These are phyloP conservation scores for Lagopus leucura DNA, from an alignment of 2,113 vertebrate genomes.

Conservation along the genomic window DNA sequence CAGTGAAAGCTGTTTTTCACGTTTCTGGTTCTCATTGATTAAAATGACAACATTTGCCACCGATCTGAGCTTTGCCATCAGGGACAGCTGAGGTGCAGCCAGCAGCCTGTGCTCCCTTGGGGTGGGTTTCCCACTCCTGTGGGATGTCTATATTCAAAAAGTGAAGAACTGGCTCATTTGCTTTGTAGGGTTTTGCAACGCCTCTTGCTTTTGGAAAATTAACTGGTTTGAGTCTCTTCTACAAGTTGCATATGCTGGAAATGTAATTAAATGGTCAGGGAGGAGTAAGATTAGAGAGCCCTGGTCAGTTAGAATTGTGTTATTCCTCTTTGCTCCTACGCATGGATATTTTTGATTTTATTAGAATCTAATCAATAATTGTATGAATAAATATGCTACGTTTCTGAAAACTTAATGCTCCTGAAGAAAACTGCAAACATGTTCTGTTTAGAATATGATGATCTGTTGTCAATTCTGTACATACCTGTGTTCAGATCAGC, in stretches of 20 bases:
- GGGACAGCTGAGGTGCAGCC: not conserved
- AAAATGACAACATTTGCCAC: not conserved
- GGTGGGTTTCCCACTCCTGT: not conserved
- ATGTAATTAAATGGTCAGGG: not conserved
- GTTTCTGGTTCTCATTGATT: slow-evolving; percentile 36
- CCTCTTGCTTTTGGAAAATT: not conserved
- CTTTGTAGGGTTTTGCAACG: not conserved
- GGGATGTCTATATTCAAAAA: not conserved
- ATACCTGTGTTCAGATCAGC: not conserved
- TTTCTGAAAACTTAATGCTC: slow-evolving; percentile 30
- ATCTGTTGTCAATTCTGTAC: not conserved
- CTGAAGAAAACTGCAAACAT: not conserved
- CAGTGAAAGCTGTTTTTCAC: not conserved
- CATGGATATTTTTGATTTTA: not conserved
- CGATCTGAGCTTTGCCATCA: accelerated
- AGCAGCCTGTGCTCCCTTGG: not conserved
- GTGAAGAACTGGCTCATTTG: not conserved
- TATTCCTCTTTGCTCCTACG: not conserved
- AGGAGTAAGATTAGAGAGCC: not conserved
- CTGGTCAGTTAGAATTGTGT: not conserved
- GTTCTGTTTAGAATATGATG: not conserved
- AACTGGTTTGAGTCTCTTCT: slow-evolving; percentile 3
- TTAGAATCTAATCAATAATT: not conserved
- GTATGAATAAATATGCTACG: not conserved
- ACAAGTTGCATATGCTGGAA: not conserved